Base-by-base conservation (phyloP, 2,113 vertebrate genomes). In the Sisor rabdophorus region DNA sequence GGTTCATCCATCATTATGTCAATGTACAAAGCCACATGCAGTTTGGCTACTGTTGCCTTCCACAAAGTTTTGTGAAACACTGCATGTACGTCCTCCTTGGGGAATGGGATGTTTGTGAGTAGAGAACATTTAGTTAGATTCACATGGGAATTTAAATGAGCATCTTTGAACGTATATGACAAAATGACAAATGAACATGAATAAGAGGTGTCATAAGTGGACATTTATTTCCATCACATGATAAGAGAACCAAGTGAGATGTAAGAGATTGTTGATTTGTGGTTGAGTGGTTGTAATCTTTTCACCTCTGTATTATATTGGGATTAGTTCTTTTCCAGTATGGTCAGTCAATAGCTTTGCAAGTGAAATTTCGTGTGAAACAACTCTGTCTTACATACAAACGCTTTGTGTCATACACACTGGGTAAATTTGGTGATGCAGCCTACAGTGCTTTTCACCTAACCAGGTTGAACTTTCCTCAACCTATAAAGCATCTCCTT, bases 1-100 rank as follows among this genome's bases (percentile, higher is more conserved):
- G 30, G 54, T 24, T 75, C 76, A 71, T 81, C 76, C 58, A 67
- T 81, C 76, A 81, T 70, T 22, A 36, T 80, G 78, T 80, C 77
- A 78, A 11, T 40, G 48, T 48, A 48, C 47, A 63, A 17, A 40
- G 36, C n/a, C 72, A 75, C 22, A 72, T 79, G 76, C 30, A 32
- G 76, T 72, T 47, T 13, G 17, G 48, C 73, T 50, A 78, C 67
- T 58, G 19, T 15, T 11, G n/a, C 28, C 71, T 81, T 71, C 71
- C 30, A 73, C 59, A 56, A 78, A 54, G 80, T 64, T 61, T 56
- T 32, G 19, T n/a, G 58, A 71, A 69, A 73, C 44, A 44, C 76
- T 78, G 76, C 77, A 79, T 78, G 72, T 75, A 79, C 72, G 79
- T 67, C 76, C 59, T 48, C 72, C 40, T 61, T 22, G 30, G 68